Evolutionary conservation across 2,797 vertebrate species (phyloP).

Genomic region (Pristis pectinata): DNA sequence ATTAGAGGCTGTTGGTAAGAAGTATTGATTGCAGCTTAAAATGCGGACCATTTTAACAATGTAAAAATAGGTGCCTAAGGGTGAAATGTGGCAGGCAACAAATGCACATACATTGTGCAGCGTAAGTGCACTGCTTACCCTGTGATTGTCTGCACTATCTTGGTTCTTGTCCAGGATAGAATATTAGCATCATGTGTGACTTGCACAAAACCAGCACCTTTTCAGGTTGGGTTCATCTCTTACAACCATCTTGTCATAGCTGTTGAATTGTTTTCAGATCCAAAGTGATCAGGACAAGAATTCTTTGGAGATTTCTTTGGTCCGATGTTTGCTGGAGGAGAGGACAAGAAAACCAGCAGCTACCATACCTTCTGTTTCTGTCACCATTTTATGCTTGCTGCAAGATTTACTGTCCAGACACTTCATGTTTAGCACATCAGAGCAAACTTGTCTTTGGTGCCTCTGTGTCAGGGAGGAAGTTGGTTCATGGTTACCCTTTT

Average conservation of each 20-base stretch:
- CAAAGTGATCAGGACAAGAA: neutral
- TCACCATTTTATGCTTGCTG: no score
- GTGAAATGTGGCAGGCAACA: neutral
- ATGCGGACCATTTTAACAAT: neutral
- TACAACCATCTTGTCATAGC: neutral
- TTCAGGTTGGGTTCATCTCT: neutral
- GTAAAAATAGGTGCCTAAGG: neutral
- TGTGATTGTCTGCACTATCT: no score
- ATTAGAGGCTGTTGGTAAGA: neutral
- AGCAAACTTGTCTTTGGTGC: neutral
- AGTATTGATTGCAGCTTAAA: constrained; percentile 13
- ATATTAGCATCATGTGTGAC: neutral
- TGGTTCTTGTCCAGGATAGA: neutral
- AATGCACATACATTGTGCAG: no score
- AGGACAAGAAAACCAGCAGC: no score
- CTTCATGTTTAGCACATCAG: neutral
- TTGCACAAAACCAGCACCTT: neutral
- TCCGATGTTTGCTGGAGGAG: neutral
- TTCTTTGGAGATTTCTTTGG: neutral
- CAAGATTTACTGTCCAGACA: neutral
- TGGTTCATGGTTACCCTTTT: no score
- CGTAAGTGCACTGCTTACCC: neutral
- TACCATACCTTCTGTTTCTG: neutral
- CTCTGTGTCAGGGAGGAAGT: no score
- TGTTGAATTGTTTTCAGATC: neutral